Evolutionary conservation across 2,888 invertebrate genomes (phyloP), one percentile per base, ranked within the genome.

Genomic region (Nasonia oneida): DNA sequence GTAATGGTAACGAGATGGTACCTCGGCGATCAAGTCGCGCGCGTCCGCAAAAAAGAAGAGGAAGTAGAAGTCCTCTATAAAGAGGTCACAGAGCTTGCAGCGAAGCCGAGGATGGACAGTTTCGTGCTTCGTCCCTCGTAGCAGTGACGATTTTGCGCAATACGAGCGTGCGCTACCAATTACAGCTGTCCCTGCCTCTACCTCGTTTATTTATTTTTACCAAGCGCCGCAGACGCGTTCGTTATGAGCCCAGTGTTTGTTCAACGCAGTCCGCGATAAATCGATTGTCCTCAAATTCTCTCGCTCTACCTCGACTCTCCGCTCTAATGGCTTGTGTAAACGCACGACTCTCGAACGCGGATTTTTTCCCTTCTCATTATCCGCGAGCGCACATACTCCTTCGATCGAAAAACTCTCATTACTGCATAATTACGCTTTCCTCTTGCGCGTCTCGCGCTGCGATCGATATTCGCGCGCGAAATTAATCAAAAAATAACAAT

Each of bases 401-500:
- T 15, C 29, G 29, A 29, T 29, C 33, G 67, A 61, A n/a, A 61
- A 5, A 5, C n/a, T 23, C 57, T 61, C 57, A 61, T 61, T 61
- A 61, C 18, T 61, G 57, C 57, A 42, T 42, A 61, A 61, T 61
- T 23, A 23, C 6, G 57, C 23, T 18, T n/a, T 2, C n/a, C 1
- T 53, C 53, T 6, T n/a, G 1, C n/a, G 15, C n/a, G 15, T 18
- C 64, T 3, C 15, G 14, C 33, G 5, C 42, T 29, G 29, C 78
- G 42, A 74, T 79, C 73, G 29, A 73, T 79, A 47, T 61, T 64
- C 33, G 50, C 47, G 29, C 29, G 50, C 47, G 50, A 79, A 84
- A 73, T 50, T 84, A 84, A 84, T 84, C 64, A 74, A 84, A 78
- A 29, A 74, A 73, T 79, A 84, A 84, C 73, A 74, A 74, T 12